These are phyloP conservation scores for rat (Rattus norvegicus) DNA, from an alignment of 2,113 vertebrate genomes.

Conservation along the genomic window DNA sequence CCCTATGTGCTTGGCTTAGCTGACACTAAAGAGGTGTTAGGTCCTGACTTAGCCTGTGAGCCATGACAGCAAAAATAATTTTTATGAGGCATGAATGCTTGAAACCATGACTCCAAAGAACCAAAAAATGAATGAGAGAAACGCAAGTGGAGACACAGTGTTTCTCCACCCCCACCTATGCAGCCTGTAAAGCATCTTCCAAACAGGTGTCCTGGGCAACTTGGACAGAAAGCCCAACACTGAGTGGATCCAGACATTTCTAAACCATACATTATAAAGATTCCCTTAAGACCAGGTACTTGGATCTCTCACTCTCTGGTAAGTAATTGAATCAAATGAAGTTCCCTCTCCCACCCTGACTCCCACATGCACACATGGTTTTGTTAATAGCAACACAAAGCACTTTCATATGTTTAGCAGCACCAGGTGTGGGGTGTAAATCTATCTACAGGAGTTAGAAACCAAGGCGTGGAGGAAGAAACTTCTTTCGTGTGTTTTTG, in stretches of 20 bases:
- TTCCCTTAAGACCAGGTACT: neutral
- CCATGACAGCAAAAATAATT: neutral
- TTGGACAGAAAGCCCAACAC: neutral
- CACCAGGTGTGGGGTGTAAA: constrained; percentile 26
- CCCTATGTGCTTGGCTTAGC: neutral
- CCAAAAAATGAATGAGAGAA: neutral
- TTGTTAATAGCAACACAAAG: neutral
- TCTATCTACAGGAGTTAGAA: neutral
- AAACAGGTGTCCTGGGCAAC: neutral
- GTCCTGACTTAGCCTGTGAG: constrained; percentile 18
- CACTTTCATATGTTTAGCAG: fast-evolving
- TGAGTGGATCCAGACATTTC: neutral
- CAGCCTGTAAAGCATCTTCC: constrained; percentile 50
- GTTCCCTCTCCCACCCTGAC: neutral
- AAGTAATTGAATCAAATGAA: neutral
- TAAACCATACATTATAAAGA: neutral
- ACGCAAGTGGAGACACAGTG: neutral
- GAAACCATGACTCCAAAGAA: neutral
- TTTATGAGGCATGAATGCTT: neutral
- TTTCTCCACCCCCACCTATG: too few species aligned
- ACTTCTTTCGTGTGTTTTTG: neutral
- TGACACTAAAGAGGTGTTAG: neutral
- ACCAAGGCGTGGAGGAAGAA: neutral
- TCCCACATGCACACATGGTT: neutral
- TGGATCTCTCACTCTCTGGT: neutral